Evolutionary conservation across 2,113 vertebrate genomes (phyloP), one percentile per base, ranked within the genome.

Genomic region (Brachyistius frenatus): DNA sequence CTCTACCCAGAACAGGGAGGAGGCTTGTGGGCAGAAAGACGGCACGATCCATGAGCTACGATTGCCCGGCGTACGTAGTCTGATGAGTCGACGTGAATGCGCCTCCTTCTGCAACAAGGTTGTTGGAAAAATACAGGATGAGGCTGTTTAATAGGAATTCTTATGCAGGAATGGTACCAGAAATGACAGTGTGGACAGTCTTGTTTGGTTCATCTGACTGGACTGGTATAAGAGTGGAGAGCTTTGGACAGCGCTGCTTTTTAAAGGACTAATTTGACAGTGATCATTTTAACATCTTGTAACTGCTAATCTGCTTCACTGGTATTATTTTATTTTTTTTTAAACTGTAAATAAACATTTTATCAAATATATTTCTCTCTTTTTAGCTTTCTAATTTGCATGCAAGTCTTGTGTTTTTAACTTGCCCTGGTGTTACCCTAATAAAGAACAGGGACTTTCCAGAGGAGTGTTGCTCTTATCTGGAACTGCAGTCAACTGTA

Each of bases 31-130:
- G 97, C 55, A 83, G 94, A 67, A 96, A 91, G 73, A 91, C 85
- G 0, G 71, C 70, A 1, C 96, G 95, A n/a, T 97, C 97, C 0
- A 93, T 96, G 81, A 97, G 97, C 84, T 96, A 96, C 63, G 92
- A 85, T 31, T 91, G 90, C 41, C 73, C 88, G 1, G 85, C 87
- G 0, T 82, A 78, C 56, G 67, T 53, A 55, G 44, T 78, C 11
- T 90, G 76, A 91, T 23, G 37, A 7, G n/a, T 33, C 4, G 0
- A 31, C 0, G 2, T 11, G 33, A 1, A 53, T 57, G 2, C 8
- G 23, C 30, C 44, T 36, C 6, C 1, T 41, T 47, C 39, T 53
- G 57, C 11, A 39, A 15, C 2, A 5, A 62, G 37, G 23, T n/a
- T 64, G 23, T 60, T 15, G 5, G 58, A 55, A 23, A 54, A 67